Conservation (phyloP, 2,113 vertebrate species). For the Malaclemys terrapin region DNA sequence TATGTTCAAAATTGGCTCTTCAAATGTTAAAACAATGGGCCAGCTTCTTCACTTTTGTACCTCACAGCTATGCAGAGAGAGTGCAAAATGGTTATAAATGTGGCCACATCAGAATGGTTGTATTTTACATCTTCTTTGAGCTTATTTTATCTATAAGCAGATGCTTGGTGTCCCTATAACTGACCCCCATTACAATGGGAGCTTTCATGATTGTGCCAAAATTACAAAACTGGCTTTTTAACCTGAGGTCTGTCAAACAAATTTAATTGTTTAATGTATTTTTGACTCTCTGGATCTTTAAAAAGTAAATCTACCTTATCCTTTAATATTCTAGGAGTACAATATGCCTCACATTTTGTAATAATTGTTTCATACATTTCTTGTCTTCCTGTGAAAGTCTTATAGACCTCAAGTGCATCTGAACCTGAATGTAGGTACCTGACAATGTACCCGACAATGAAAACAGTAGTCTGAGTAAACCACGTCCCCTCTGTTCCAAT, state of each 20-base stretch:
- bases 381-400: constrained; percentile 9
- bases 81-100: too few relatives aligned
- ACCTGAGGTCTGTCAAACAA: background rate
- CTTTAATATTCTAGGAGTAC: background rate
- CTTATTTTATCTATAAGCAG: background rate
- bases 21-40: too few relatives aligned
- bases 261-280: constrained; percentile 18
- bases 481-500: background rate
- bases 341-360: constrained; percentile 7
- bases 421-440: background rate
- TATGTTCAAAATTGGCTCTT: too few relatives aligned
- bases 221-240: constrained; percentile 23
- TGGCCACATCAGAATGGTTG: too few relatives aligned
- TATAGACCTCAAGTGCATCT: constrained; percentile 19
- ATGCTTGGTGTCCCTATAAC: background rate
- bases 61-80: too few relatives aligned
- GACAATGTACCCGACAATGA: background rate
- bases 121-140: too few relatives aligned
- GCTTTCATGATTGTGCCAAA: constrained; percentile 6
- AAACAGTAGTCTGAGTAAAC: constrained; percentile 6
- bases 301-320: constrained; percentile 7
- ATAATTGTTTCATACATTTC: constrained; percentile 9
- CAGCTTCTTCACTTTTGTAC: too few relatives aligned
- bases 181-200: background rate
- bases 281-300: background rate